These are phyloP conservation scores for Dendropsophus ebraccatus DNA, from an alignment of 2,113 vertebrate species.

Conservation along the genomic window DNA sequence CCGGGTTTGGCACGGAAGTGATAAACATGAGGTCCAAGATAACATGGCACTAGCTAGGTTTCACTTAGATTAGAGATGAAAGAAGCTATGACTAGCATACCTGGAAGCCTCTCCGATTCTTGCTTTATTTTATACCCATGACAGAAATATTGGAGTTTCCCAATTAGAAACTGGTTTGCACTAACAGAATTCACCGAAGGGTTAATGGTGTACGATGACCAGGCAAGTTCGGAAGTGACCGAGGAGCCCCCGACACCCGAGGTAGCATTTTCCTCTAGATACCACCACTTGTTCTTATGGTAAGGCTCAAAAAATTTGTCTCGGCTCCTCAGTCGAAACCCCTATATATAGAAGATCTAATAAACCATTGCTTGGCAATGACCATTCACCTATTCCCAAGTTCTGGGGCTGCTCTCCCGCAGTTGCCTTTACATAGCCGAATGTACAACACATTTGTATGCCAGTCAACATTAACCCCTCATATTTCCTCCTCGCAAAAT, in stretches of 20 bases:
- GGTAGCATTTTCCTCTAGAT: background rate
- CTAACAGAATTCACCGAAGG: no score
- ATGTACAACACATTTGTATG: no score
- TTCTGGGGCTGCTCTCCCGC: no score
- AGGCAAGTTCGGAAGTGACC: background rate
- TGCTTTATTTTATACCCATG: no score
- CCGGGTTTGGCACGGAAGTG: conserved; percentile 1
- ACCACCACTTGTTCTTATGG: background rate
- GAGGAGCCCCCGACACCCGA: background rate
- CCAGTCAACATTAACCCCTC: background rate
- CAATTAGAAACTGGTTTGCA: background rate
- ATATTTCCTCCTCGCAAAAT: background rate
- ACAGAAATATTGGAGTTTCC: no score
- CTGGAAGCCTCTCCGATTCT: background rate
- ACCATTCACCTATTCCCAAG: background rate
- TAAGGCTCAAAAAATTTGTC: background rate
- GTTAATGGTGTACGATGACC: background rate
- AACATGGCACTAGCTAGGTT: background rate
- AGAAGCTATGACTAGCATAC: background rate
- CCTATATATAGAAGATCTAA: background rate
- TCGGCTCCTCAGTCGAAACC: background rate
- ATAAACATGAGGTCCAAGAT: background rate
- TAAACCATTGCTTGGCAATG: background rate
- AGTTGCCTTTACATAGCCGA: no score
- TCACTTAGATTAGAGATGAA: background rate